phyloP scores from a whole-genome alignment of 2,888 invertebrate species.

The Chrysina gloriosa region DNA sequence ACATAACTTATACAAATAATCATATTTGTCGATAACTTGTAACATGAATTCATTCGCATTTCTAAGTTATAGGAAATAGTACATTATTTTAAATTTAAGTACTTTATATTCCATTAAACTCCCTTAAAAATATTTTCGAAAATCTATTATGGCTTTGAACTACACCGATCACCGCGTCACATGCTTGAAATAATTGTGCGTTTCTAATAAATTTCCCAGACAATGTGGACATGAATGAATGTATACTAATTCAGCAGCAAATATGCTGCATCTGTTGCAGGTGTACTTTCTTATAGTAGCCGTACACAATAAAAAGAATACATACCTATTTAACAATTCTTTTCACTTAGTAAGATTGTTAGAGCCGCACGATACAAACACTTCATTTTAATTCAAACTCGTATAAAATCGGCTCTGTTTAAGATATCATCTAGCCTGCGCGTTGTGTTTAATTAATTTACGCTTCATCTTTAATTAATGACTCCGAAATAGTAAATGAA shows the following conservation, averaged over 20 bases:
- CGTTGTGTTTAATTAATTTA: too few relatives aligned
- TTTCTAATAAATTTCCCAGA: conserved; percentile 32
- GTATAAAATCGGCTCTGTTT: too few relatives aligned
- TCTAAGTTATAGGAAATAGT: background rate
- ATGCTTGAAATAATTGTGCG: conserved; percentile 31
- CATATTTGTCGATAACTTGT: too few relatives aligned
- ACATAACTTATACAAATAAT: too few relatives aligned
- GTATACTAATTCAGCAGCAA: conserved; percentile 10
- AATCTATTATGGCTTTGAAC: conserved; percentile 15
- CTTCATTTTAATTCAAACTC: background rate
- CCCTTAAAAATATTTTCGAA: conserved; percentile 1
- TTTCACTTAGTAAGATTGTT: background rate
- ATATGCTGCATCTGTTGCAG: conserved; percentile 16
- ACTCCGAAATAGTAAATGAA: too few relatives aligned
- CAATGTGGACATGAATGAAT: conserved; percentile 11
- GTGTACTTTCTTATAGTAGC: background rate
- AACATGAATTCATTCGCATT: too few relatives aligned
- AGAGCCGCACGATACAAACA: background rate
- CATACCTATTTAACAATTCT: background rate
- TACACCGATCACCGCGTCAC: background rate
- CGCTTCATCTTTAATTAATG: too few relatives aligned
- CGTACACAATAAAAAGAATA: background rate
- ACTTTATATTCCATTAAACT: background rate
- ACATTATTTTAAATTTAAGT: background rate
- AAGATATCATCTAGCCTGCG: too few relatives aligned